phyloP scores from a whole-genome alignment of 2,888 invertebrate genomes.

The Lepetodrilus schrolli region DNA sequence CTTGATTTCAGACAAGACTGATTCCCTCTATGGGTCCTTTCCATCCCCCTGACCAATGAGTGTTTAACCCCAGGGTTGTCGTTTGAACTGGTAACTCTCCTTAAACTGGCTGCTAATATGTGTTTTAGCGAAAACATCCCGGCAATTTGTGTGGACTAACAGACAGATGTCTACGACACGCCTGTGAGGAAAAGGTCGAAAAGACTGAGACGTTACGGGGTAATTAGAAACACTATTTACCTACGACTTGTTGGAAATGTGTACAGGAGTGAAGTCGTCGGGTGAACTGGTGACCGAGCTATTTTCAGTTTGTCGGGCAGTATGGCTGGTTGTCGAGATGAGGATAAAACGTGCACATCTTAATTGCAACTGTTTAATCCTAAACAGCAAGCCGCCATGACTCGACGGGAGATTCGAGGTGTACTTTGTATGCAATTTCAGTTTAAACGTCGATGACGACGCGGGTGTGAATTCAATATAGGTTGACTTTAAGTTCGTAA shows the following conservation, averaged over 20 bases:
- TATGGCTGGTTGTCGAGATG: neutral
- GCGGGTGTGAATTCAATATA: too few relatives aligned
- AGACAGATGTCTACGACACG: neutral
- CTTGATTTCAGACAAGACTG: too few relatives aligned
- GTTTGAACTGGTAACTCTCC: too few relatives aligned
- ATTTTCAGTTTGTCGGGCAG: neutral
- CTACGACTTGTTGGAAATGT: conserved; percentile 18
- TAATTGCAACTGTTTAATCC: neutral
- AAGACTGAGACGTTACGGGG: neutral
- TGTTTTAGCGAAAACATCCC: neutral
- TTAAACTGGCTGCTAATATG: neutral
- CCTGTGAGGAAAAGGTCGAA: conserved; percentile 1
- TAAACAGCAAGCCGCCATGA: too few relatives aligned
- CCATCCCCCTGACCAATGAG: too few relatives aligned
- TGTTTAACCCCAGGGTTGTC: too few relatives aligned
- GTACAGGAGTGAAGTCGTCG: neutral
- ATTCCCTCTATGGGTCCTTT: too few relatives aligned
- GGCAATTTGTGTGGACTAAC: neutral
- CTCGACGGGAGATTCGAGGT: too few relatives aligned
- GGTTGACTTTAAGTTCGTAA: too few relatives aligned
- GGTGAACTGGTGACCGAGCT: neutral
- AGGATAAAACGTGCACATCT: neutral
- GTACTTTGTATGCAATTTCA: too few relatives aligned
- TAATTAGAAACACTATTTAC: conserved; percentile 20
- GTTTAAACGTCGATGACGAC: too few relatives aligned